Percentiles rank a stretch among this genome's conserved stretches.
Evolutionary conservation across 1,140 invertebrate genomes (phyloP).

Genomic region (Caenorhabditis latens): DNA sequence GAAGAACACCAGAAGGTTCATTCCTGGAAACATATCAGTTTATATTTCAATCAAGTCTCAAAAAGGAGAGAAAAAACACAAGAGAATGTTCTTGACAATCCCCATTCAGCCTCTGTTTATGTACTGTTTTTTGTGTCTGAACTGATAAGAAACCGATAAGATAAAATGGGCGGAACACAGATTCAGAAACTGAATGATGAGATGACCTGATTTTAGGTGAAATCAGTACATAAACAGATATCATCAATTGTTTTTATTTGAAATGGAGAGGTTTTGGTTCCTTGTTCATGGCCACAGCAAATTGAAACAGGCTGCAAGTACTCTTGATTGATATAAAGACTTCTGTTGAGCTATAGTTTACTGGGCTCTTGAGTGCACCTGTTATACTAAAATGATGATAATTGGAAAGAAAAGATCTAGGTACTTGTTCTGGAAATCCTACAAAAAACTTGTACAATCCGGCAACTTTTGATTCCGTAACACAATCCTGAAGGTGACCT

Average conservation of each 20-base stretch:
- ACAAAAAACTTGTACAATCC: no score
- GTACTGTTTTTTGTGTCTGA: constrained; percentile 29
- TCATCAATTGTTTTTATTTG: background rate
- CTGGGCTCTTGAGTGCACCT: no score
- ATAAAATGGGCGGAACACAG: constrained; percentile 3
- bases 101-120: background rate
- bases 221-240: background rate
- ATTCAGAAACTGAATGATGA: constrained; percentile 13
- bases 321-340: no score
- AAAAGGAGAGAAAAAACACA: no score
- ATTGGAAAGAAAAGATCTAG: no score
- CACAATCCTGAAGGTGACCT: no score
- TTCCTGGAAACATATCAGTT: background rate
- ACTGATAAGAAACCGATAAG: constrained; percentile 6
- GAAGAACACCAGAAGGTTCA: constrained; percentile 46
- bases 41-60: background rate
- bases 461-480: no score
- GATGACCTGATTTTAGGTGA: background rate
- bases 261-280: background rate
- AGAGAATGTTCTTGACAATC: background rate
- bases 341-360: no score
- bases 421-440: no score
- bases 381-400: no score
- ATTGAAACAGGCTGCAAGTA: no score
- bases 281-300: background rate